Evolutionary conservation across 2,113 vertebrate genomes (phyloP), one percentile per base, ranked within the genome.

Genomic region (Columba livia): DNA sequence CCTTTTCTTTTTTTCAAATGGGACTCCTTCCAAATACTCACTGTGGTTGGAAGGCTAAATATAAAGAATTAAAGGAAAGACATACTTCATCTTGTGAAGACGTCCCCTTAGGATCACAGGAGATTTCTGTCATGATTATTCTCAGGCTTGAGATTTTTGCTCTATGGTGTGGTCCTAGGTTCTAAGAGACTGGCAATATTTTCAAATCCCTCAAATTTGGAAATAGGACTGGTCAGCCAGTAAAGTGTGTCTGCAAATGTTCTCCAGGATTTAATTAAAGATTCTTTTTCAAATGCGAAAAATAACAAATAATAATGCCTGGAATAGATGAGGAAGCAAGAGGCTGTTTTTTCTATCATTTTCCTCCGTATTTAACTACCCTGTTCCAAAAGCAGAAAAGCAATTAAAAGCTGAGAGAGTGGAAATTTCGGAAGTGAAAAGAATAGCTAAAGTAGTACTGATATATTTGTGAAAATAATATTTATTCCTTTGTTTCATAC

Each of bases 11-110:
- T 77, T 62, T 77, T 62, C 11, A 40, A 90, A 53, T 86, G 77
- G 65, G 65, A 90, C 18, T 48, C 23, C 24, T 92, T 94, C 86
- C 89, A 86, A 90, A 78, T 71, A 32, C 36, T 91, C 67, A 44
- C 29, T 47, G 16, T 34, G 6, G 77, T 93, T 85, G 67, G 69
- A 88, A 92, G 50, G 15, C 54, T 80, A 64, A 88, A 47, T 42
- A 58, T 70, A 86, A 17, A 44, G 23, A 78, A 71, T 40, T 84
- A 44, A 67, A 86, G n/a, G 64, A 93, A 88, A 74, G 29, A 42
- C 12, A 42, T 64, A 24, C 13, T 84, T 79, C 5, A 53, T 86
- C 18, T 32, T 71, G 28, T 78, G 51, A 96, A 56, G 34, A 64
- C 0, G 0, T 64, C 32, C 34, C 67, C 13, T 77, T 80, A 26